A percentile compares a stretch with the other conserved stretches of the same genome.
Conservation (phyloP, 1,140 invertebrate species). For the Diuraphis noxia region DNA sequence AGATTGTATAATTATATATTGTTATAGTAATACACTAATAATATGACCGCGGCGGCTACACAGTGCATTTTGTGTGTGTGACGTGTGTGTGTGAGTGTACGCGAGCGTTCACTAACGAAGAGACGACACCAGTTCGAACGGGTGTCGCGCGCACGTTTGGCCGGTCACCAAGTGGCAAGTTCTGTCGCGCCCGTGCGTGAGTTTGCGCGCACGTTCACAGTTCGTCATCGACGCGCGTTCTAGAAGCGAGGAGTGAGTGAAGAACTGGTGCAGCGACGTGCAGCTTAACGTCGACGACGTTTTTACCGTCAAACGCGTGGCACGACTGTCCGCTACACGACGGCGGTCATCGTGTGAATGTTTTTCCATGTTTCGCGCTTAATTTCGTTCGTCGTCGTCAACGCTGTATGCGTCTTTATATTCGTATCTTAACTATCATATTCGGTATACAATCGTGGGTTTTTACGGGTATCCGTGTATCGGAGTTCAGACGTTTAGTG, state of each 20-base stretch:
- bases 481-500: neutral
- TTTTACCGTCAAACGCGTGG: neutral
- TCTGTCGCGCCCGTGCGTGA: neutral
- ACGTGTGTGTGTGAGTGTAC: neutral
- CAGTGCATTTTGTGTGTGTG: neutral
- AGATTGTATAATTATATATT: neutral
- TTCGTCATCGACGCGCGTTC: neutral
- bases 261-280: neutral
- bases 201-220: neutral
- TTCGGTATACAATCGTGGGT: neutral
- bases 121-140: neutral
- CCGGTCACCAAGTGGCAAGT: slow-evolving; percentile 28
- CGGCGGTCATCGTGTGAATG: neutral
- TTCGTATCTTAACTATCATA: neutral
- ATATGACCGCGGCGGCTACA: neutral
- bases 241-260: neutral
- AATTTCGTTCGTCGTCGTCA: neutral
- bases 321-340: neutral
- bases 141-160: slow-evolving; percentile 32
- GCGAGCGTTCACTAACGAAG: neutral
- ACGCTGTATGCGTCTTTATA: neutral
- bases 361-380: neutral
- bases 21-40: neutral
- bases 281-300: too few relatives aligned
- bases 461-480: neutral